Percentiles rank a stretch among this genome's conserved stretches.
phyloP scores from a whole-genome alignment of 2,797 vertebrate species.

The Channa striata region DNA sequence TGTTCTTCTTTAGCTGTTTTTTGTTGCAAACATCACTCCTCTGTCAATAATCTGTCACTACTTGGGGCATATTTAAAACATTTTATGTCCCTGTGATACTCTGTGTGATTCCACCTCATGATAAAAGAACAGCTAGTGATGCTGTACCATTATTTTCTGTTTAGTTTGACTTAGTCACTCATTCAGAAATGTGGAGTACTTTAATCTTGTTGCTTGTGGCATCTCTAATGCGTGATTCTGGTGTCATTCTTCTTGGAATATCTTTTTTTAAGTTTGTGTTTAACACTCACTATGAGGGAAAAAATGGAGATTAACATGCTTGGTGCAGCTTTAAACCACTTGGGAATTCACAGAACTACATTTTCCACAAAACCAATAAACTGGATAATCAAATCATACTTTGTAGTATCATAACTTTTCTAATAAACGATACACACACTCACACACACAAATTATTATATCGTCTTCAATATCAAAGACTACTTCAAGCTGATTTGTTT shows the following conservation, averaged over 20 bases:
- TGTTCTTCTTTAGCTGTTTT: slow-evolving; percentile 19
- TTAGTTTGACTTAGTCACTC: not conserved
- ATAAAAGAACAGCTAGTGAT: not conserved
- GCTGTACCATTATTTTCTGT: not conserved
- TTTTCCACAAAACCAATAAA: slow-evolving; percentile 46
- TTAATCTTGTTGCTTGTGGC: not conserved
- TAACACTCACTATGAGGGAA: not conserved
- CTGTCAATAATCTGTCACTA: slow-evolving; percentile 3
- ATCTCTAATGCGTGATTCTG: slow-evolving; percentile 1
- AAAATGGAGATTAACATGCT: not conserved
- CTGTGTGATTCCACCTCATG: not conserved
- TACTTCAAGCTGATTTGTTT: too few relatives aligned
- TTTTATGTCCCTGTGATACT: not conserved
- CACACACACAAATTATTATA: too few relatives aligned
- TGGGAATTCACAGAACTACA: not conserved
- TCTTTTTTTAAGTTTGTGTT: not conserved
- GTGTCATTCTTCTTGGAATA: not conserved
- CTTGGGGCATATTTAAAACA: not conserved
- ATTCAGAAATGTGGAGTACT: not conserved
- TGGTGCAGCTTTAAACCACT: not conserved
- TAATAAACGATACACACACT: too few relatives aligned
- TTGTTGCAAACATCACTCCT: not conserved
- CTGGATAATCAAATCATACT: not conserved
- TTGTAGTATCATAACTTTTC: not conserved
- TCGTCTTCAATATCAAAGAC: too few relatives aligned